Conservation (phyloP, 2,888 invertebrate genomes). For the Tortrix viridana region DNA sequence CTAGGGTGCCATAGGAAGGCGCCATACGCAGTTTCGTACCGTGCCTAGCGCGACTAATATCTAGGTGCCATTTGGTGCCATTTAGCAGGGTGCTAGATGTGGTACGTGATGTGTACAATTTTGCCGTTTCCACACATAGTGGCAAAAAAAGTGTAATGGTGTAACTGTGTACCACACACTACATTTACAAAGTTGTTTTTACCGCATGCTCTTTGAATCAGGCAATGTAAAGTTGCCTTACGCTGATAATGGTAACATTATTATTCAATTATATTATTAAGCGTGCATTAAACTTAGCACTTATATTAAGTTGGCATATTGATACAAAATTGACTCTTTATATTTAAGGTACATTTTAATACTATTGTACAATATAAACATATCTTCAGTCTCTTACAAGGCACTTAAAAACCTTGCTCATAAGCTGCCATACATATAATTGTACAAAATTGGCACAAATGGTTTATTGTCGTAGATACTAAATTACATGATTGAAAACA, state of each 20-base stretch:
- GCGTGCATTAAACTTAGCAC: slow-evolving; percentile 28
- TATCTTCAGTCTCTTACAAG: slow-evolving; percentile 68
- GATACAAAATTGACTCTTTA: slow-evolving; percentile 25
- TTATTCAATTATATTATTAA: slow-evolving; percentile 40
- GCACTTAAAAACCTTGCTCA: slow-evolving; percentile 52
- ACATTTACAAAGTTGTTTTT: slow-evolving; percentile 13
- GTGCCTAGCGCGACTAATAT: too few relatives aligned
- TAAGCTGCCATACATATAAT: slow-evolving; percentile 49
- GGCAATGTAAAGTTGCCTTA: slow-evolving; percentile 53
- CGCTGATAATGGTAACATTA: slow-evolving; percentile 53
- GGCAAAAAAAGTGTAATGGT: not conserved
- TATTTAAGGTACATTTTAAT: slow-evolving; percentile 24
- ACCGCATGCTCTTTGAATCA: slow-evolving; percentile 45
- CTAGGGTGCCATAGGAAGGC: too few relatives aligned
- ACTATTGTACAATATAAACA: slow-evolving; percentile 25
- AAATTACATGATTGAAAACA: slow-evolving; percentile 10
- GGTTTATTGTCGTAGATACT: slow-evolving; percentile 27
- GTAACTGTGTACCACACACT: not conserved
- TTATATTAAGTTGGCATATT: slow-evolving; percentile 24
- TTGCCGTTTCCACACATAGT: too few relatives aligned
- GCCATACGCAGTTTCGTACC: too few relatives aligned
- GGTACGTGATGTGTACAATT: too few relatives aligned
- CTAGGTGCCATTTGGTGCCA: too few relatives aligned
- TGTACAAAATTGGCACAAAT: slow-evolving; percentile 32
- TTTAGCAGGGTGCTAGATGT: too few relatives aligned